Base-by-base conservation (phyloP, 2,797 vertebrate species). In the Merluccius polli region DNA sequence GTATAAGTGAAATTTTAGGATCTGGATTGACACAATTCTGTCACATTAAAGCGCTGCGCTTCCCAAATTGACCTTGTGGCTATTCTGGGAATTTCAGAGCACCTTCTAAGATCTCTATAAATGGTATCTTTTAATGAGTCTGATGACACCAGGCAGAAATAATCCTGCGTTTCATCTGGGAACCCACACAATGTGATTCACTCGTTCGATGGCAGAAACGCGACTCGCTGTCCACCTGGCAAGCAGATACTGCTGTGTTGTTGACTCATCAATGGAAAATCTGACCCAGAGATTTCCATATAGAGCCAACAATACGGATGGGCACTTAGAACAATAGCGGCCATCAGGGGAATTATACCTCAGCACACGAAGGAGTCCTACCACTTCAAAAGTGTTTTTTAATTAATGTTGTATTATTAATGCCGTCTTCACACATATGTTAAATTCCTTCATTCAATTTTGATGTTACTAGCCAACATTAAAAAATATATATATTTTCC, bases 61-160 rank as follows among this genome's bases (percentile, higher is more conserved):
- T 83, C 85, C 85, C 84, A 82, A 76, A 86, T 81, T 90, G 89
- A 90, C 91, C 90, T 91, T 83, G 80, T 87, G 87, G 89, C 89
- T 93, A 93, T 93, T 92, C 87, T 87, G 74, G 86, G 92, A 86
- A 90, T 87, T 83, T 84, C 83, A 89, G 88, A 86, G 89, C 89
- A 90, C 91, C 84, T 85, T 91, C 89, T 92, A 89, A 89, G 86
- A 89, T 92, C 90, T 92, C 90, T 93, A 92, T 88, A 93, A 93
- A 90, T 91, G 89, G 89, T 77, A 76, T 77, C 76, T 87, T 82
- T 85, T 91, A 90, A 92, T 92, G 89, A 93, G 85, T 70, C 88
- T 89, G 87, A 91, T 90, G 89, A 91, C 90, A 92, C 84, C 76
- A 79, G 85, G 90, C 83, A 79, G 89, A 91, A 91, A 92, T 89